Base-by-base conservation (phyloP, 2,888 invertebrate genomes). In the Poecilus cupreus region DNA sequence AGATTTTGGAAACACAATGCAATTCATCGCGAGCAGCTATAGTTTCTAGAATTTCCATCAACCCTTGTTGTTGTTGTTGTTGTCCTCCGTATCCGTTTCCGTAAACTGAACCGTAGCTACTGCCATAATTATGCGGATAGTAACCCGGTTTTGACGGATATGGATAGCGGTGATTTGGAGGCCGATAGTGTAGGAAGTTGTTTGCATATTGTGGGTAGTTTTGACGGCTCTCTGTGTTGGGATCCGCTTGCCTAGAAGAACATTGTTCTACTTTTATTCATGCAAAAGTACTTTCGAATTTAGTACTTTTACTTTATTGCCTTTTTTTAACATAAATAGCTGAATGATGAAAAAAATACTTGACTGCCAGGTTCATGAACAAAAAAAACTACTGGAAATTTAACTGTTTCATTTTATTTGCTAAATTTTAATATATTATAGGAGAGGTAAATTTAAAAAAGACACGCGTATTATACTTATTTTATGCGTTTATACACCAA, bases 1-100 rank as follows among this genome's bases (percentile, higher is more conserved):
- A 90, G 84, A 96, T 90, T 86, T 95, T 91, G 2, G 96, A 94
- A 82, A 96, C 94, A 88, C 96, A 96, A 86, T 94, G 93, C 85
- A 93, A 91, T 87, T 95, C 95, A 87, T 96, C 96, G 88, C 95
- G 93, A 85, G 91, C 90, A 16, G 93, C 91, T 84, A 94, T 92
- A 82, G 93, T 92, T 84, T 90, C 90, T 83, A 94, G 87, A 11
- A 92, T 92, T 20, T 90, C 89, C 86, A 89, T 87, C 46, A 90
- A 84, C 24, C 88, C 84, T 85, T 85, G 82, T 83, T 51, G 83
- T 72, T 57, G 16, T 24, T 39, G 32, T 54, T 32, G 80, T 39
- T 82, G 84, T 32, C 32, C 39, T 22, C 60, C 54, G 16, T 26
- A 26, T 76, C 54, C 39, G 51, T 54, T 39, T 49, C 37, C 54